Evolutionary conservation across 2,888 invertebrate species (phyloP), one percentile per base, ranked within the genome.

Genomic region (Leptura quadrifasciata): DNA sequence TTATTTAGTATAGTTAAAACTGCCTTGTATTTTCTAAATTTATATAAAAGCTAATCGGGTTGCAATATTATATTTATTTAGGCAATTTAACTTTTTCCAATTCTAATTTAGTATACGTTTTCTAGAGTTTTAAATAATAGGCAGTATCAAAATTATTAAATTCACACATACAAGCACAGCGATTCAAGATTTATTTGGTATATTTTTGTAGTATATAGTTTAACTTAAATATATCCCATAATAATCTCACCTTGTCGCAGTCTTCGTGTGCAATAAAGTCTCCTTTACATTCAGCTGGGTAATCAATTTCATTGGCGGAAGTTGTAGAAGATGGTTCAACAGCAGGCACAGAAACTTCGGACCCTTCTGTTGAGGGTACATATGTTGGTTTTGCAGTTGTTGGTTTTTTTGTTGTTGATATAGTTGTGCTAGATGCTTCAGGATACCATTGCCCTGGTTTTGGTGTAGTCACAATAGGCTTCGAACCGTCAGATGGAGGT

Each of bases 201-300:
- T 8, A 31, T 6, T 2, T 31, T 31, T 31, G 27, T 31, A 8
- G 27, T 6, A 31, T 39, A 39, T 2, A 39, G 10, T 39, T 39
- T 39, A 1, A 39, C 17, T 47, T 47, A 47, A n/a, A 47, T n/a
- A 15, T 12, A 39, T 8, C 1, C 10, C 39, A 6, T 15, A 15
- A 15, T 39, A 47, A n/a, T 12, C 39, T 80, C 88, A 93, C 93
- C 89, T 92, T 91, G 77, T 88, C 81, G 80, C 93, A 94, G 75
- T 92, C 90, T 74, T 90, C 88, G 83, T 92, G 92, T 3, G 93
- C 90, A 76, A 93, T 87, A 82, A 90, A 93, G 80, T 92, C 93
- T 31, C 89, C 90, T 17, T 88, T 88, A 82, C 93, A 93, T 63
- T 91, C 90, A 20, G 91, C 88, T 3, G 84, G 79, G 54, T 80